Percentiles rank a stretch among this genome's conserved stretches.
Conservation (phyloP, 1,140 invertebrate species). For the Oryctes rhinoceros region DNA sequence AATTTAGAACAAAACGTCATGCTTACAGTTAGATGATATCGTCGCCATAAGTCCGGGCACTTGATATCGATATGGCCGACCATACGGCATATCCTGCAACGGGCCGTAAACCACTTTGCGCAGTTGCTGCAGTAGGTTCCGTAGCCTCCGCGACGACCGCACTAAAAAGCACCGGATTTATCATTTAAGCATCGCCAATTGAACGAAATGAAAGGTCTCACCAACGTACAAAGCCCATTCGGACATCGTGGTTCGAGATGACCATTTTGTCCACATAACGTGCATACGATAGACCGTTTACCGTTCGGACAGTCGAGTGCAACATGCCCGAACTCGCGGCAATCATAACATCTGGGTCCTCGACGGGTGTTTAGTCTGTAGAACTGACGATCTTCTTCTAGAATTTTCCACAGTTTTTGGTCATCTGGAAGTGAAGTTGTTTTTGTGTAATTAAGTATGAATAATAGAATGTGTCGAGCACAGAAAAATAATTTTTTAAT, state of each 20-base stretch:
- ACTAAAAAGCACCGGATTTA: slow-evolving; percentile 62
- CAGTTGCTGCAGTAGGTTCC: slow-evolving; percentile 68
- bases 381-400: slow-evolving; percentile 57
- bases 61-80: slow-evolving; percentile 63
- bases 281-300: slow-evolving; percentile 63
- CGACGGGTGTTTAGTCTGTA: slow-evolving; percentile 47
- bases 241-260: slow-evolving; percentile 72
- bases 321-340: slow-evolving; percentile 66
- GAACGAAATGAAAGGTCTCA: slow-evolving; percentile 58
- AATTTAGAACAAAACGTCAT: not conserved
- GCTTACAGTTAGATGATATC: slow-evolving; percentile 73
- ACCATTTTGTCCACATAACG: slow-evolving; percentile 69
- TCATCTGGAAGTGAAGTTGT: slow-evolving; percentile 54
- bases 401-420: slow-evolving; percentile 62
- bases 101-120: slow-evolving; percentile 63
- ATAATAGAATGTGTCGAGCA: too few species aligned
- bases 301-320: slow-evolving; percentile 64
- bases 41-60: slow-evolving; percentile 75
- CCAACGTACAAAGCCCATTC: slow-evolving; percentile 71
- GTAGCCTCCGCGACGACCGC: slow-evolving; percentile 67
- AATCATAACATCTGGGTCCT: slow-evolving; percentile 65
- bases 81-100: slow-evolving; percentile 68
- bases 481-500: too few species aligned
- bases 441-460: slow-evolving; percentile 1
- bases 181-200: slow-evolving; percentile 48